A percentile compares a stretch with the other conserved stretches of the same genome.
phyloP scores from a whole-genome alignment of 2,888 invertebrate species.

The Caenorhabditis drosophilae region DNA sequence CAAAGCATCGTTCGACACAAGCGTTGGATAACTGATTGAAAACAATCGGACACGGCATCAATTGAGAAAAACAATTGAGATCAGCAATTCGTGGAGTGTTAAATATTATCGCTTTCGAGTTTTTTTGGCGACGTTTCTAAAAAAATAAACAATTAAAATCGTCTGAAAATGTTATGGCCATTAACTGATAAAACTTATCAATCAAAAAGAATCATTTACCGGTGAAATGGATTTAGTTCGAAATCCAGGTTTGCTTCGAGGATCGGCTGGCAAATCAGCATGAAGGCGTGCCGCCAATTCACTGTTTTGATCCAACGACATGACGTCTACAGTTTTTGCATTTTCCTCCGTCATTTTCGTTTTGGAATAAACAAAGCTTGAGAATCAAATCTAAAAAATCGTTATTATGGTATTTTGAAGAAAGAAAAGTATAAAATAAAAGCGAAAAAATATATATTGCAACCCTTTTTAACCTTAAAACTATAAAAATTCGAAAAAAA shows the following conservation, averaged over 20 bases:
- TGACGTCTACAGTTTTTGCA: constrained; percentile 1
- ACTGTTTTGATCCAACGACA: constrained; percentile 6
- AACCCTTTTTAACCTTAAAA: no score
- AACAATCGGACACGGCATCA: constrained; percentile 18
- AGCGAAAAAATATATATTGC: no score
- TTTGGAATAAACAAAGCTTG: background rate
- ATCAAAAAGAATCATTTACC: background rate
- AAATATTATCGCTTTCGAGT: no score
- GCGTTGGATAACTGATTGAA: constrained; percentile 6
- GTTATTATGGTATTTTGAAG: background rate
- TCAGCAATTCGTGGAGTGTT: no score
- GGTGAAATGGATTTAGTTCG: constrained; percentile 3
- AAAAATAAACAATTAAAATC: no score
- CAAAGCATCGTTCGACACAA: constrained; percentile 7
- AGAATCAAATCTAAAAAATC: background rate
- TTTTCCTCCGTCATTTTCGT: constrained; percentile 6
- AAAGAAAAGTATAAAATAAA: no score
- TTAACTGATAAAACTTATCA: no score
- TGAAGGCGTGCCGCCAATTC: constrained; percentile 13
- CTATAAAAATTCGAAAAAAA: no score
- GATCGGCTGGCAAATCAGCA: constrained; percentile 7
- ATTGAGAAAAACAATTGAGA: constrained; percentile 16
- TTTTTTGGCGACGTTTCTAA: no score
- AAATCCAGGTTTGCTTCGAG: constrained; percentile 2
- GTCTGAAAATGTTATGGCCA: no score